Base-by-base conservation (phyloP, 1,140 invertebrate genomes). In the Plodia interpunctella region DNA sequence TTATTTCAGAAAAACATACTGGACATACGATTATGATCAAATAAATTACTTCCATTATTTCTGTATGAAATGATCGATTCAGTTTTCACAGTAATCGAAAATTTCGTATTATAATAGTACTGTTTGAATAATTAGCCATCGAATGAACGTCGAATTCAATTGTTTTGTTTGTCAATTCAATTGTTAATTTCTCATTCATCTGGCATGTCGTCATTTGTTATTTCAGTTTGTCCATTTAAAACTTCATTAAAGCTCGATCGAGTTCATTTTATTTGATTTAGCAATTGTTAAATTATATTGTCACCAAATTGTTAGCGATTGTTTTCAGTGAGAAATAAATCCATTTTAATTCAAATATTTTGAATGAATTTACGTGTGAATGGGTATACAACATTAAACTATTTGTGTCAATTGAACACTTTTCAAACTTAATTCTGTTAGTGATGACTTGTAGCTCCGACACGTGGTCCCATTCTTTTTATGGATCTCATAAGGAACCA, bases 71-170 rank as follows among this genome's bases (percentile, higher is more conserved):
- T 35, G 38, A 13, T 49, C 49, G 1, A 44, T 44, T 44, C 38
- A 44, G n/a, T n/a, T 17, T 44, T 44, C 38, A 44, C 15, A 15
- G 15, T 44, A 67, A 81, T 80, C 74, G 72, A 77, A 78, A 61
- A 72, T 80, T 80, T 70, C 76, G 79, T 80, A 78, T 76, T 76
- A 67, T 63, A 72, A 72, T 68, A 71, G 63, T 64, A 66, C 56
- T 73, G 66, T 76, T 74, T 71, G 69, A 83, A 76, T 83, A 81
- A 83, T 83, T 83, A 81, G 74, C 70, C 64, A 70, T 72, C 68
- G 76, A 62, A 76, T 66, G 70, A 54, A 70, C 68, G 65, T 50
- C 59, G 59, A 70, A 77, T 74, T 70, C 72, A 76, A 82, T 81
- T 76, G 66, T 73, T 70, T 72, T 74, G 69, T 75, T 72, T 79